Conservation (phyloP, 1,140 invertebrate genomes). For the roundworm (Caenorhabditis elegans) region DNA sequence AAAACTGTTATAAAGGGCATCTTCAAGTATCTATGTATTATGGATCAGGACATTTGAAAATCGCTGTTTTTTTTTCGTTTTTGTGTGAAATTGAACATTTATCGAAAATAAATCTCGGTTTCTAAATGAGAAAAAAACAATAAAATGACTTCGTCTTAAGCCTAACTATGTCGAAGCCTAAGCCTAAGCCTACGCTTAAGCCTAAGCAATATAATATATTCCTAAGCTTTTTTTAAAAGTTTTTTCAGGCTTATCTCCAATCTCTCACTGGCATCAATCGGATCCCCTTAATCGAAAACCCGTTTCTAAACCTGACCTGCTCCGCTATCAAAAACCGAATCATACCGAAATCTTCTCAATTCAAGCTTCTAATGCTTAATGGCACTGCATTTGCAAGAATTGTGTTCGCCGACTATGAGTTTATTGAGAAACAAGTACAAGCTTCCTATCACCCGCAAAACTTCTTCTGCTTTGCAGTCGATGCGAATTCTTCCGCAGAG, state of each 20-base stretch:
- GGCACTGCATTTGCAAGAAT: slow-evolving; percentile 7
- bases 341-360: background rate
- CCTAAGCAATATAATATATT: background rate
- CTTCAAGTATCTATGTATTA: too few relatives aligned
- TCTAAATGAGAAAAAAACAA: too few relatives aligned
- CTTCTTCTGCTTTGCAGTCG: background rate
- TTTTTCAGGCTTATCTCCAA: background rate
- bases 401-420: background rate
- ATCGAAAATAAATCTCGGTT: too few relatives aligned
- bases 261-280: background rate
- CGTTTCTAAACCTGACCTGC: background rate
- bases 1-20: too few relatives aligned
- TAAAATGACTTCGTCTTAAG: too few relatives aligned
- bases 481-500: background rate
- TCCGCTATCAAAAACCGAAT: background rate
- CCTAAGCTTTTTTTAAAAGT: background rate
- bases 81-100: too few relatives aligned
- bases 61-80: too few relatives aligned
- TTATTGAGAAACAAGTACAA: slow-evolving; percentile 11
- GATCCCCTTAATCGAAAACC: background rate
- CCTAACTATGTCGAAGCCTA: background rate
- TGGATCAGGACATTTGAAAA: too few relatives aligned
- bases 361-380: background rate
- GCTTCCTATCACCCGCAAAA: slow-evolving; percentile 11
- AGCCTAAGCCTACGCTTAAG: background rate